Percentiles rank a stretch among this genome's conserved stretches.
These are phyloP conservation scores for Apocrypta bakeri DNA, from an alignment of 1,140 invertebrate genomes.

Conservation along the genomic window DNA sequence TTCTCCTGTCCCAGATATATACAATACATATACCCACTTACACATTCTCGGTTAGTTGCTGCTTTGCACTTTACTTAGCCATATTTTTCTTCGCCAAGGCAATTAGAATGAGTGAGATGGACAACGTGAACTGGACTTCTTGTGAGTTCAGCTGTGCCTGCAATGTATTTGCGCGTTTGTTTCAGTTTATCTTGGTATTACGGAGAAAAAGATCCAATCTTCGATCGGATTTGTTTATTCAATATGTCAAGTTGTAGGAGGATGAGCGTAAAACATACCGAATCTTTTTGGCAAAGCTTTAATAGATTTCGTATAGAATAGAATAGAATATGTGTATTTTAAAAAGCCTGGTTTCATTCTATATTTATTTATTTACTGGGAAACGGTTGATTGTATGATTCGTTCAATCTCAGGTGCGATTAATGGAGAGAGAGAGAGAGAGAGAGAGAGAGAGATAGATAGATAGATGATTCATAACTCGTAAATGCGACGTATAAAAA, in stretches of 20 bases:
- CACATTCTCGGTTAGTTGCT: not conserved
- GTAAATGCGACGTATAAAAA: too few species aligned
- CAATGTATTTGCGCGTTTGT: not conserved
- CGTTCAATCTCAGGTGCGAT: too few species aligned
- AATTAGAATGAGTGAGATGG: not conserved
- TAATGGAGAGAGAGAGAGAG: too few species aligned
- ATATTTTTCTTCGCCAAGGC: not conserved
- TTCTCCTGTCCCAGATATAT: slow-evolving; percentile 23
- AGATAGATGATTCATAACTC: too few species aligned
- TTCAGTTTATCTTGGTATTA: not conserved
- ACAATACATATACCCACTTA: not conserved
- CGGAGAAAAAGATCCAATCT: not conserved
- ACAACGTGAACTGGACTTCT: not conserved
- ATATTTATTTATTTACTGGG: too few species aligned
- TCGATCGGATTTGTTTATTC: not conserved
- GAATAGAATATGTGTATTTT: too few species aligned
- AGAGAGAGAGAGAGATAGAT: too few species aligned
- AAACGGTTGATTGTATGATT: too few species aligned
- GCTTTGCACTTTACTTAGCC: not conserved
- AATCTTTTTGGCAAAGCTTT: not conserved
- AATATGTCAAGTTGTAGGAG: not conserved
- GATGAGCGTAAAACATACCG: not conserved
- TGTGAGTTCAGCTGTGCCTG: not conserved
- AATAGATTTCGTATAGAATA: not conserved
- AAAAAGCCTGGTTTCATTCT: too few species aligned